These are phyloP conservation scores for Pogonognathellus flavescens DNA, from an alignment of 1,140 invertebrate species.

Conservation along the genomic window DNA sequence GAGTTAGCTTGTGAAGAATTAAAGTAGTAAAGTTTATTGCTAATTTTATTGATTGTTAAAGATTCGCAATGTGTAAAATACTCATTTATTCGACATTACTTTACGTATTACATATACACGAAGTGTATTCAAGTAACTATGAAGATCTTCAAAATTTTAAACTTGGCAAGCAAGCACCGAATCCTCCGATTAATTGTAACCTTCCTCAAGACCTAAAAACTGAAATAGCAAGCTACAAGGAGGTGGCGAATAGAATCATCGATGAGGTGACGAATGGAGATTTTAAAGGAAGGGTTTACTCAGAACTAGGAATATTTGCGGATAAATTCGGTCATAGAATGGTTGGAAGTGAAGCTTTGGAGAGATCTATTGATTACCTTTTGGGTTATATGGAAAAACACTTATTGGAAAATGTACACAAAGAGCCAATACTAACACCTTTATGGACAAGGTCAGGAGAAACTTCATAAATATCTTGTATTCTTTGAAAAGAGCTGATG, in stretches of 20 bases:
- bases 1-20: too few relatives aligned
- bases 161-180: not conserved
- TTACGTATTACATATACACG: too few relatives aligned
- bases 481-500: not conserved
- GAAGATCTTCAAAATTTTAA: not conserved
- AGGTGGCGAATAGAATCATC: conserved; percentile 36
- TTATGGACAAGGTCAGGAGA: conserved; percentile 27
- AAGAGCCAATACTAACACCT: not conserved
- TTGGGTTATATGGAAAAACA: conserved; percentile 15
- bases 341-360: conserved; percentile 27
- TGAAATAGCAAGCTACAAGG: conserved; percentile 35
- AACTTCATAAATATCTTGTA: not conserved
- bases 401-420: not conserved
- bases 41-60: too few relatives aligned
- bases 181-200: not conserved
- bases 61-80: too few relatives aligned
- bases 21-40: too few relatives aligned
- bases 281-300: conserved; percentile 36
- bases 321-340: conserved; percentile 39
- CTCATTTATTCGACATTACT: too few relatives aligned
- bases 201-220: not conserved
- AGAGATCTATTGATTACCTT: conserved; percentile 52
- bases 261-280: not conserved
- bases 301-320: conserved; percentile 16
- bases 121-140: not conserved